Base-by-base conservation (phyloP, 2,888 invertebrate species). In the Drosophila fulvimacula region DNA sequence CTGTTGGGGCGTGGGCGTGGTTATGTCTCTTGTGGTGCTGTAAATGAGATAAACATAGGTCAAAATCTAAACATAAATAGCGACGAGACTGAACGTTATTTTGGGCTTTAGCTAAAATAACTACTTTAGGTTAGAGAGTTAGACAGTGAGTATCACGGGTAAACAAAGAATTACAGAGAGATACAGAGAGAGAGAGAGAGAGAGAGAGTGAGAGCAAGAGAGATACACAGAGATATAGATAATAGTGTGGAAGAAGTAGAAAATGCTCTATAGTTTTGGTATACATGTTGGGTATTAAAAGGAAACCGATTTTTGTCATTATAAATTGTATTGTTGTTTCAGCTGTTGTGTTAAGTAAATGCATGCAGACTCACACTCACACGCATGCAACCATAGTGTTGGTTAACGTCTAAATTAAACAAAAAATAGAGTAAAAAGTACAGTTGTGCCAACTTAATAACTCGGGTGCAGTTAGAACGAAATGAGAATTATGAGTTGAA, bases 301-400 rank as follows among this genome's bases (percentile, higher is more conserved):
- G 90, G 90, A 90, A 90, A 88, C 78, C 90, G 90, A 90, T 90
- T 90, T 90, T 90, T 90, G 90, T 87, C 82, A 81, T 80, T 69
- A 59, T 64, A 36, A 9, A 13, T 24, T 57, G 36, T 34, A 58
- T 65, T 61, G 19, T 60, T 62, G 39, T 63, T 24, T 66, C 53
- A 42, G 53, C 55, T 66, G 42, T 67, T 51, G 44, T 62, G 46
- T 53, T 65, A 19, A 24, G 21, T 34, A 61, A 60, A 61, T n/a
- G 30, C 49, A 57, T 52, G 38, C 9, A 41, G 30, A 30, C 48
- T 10, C 17, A 42, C 42, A 42, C 7, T 6, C 21, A 13, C 21
- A 15, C 21, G 38, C 86, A 83, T 86, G 86, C 83, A 41, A 30
- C 48, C 65, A 27, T 27, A 69, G 79, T 79, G 77, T 80, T 79